Evolutionary conservation across 2,113 vertebrate species (phyloP).

Genomic region (Aphyosemion australe): DNA sequence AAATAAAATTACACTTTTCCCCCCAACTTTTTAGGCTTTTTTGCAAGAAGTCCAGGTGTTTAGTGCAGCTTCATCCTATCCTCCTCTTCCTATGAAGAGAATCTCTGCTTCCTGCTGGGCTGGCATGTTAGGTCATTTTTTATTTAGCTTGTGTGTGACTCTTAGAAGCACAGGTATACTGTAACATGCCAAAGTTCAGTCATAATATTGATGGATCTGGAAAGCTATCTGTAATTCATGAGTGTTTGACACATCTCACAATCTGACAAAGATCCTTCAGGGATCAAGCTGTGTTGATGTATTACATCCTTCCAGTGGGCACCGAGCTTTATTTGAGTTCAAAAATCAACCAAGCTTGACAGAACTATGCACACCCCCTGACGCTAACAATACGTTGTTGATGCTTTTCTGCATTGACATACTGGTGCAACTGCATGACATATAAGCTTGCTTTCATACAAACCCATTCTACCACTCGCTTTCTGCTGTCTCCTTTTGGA

Average conservation of each 20-base stretch:
- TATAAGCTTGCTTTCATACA: not conserved
- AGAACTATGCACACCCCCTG: slow-evolving; percentile 41
- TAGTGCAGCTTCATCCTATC: slow-evolving; percentile 52
- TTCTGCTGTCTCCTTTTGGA: not conserved
- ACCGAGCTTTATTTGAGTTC: slow-evolving; percentile 38
- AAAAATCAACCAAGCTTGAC: slow-evolving; percentile 50
- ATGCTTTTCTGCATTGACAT: slow-evolving; percentile 32
- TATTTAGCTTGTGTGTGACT: slow-evolving; percentile 71
- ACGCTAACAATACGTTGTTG: slow-evolving; percentile 35
- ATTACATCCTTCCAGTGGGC: slow-evolving; percentile 49
- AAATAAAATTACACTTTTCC: not conserved
- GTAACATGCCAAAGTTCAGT: slow-evolving; percentile 48
- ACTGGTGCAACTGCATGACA: slow-evolving; percentile 49
- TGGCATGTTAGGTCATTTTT: slow-evolving; percentile 68
- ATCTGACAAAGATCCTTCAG: slow-evolving; percentile 66
- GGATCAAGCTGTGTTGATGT: slow-evolving; percentile 61
- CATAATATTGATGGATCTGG: slow-evolving; percentile 61
- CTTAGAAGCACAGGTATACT: slow-evolving; percentile 53
- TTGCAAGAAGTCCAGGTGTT: slow-evolving; percentile 29
- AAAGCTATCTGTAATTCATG: slow-evolving; percentile 73
- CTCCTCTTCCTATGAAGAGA: slow-evolving; percentile 58
- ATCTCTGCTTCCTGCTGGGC: slow-evolving; percentile 54
- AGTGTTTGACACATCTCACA: slow-evolving; percentile 71
- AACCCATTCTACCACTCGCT: not conserved
- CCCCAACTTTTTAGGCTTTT: not conserved